Evolutionary conservation across 2,888 invertebrate genomes (phyloP).

Genomic region (Emesis furor): DNA sequence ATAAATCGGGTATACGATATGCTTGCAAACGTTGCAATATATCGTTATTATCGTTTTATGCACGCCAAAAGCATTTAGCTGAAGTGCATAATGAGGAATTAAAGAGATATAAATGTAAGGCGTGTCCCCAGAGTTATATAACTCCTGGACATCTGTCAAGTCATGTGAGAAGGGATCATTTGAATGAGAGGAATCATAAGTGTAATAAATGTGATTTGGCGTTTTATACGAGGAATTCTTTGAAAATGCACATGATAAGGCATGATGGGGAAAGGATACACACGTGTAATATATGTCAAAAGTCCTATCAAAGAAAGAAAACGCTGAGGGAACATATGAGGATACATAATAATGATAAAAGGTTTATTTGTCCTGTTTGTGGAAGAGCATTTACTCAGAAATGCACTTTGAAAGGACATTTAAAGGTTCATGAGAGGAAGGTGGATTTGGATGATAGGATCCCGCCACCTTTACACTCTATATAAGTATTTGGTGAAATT

Average conservation of each 20-base stretch:
- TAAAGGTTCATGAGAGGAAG: slow-evolving; percentile 87
- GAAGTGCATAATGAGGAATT: slow-evolving; percentile 88
- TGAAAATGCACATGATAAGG: slow-evolving; percentile 92
- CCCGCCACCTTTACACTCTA: slow-evolving; percentile 51
- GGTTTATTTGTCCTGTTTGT: slow-evolving; percentile 87
- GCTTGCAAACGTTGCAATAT: slow-evolving; percentile 87
- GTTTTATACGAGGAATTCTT: slow-evolving; percentile 90
- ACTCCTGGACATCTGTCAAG: slow-evolving; percentile 88
- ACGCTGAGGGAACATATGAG: slow-evolving; percentile 87
- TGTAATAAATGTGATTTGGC: slow-evolving; percentile 90
- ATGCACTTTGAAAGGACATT: slow-evolving; percentile 87
- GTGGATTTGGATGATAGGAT: slow-evolving; percentile 81
- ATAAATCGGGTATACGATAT: slow-evolving; percentile 86
- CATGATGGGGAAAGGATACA: slow-evolving; percentile 91
- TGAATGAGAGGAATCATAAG: slow-evolving; percentile 88
- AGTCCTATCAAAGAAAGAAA: slow-evolving; percentile 88
- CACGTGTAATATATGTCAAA: slow-evolving; percentile 89
- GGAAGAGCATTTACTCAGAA: slow-evolving; percentile 89
- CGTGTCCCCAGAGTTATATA: slow-evolving; percentile 88
- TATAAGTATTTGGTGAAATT: background rate
- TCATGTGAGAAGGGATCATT: slow-evolving; percentile 87
- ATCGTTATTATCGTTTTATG: slow-evolving; percentile 86
- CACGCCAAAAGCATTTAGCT: slow-evolving; percentile 87
- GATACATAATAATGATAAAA: slow-evolving; percentile 88
- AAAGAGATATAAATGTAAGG: slow-evolving; percentile 88